Conservation (phyloP, 2,113 vertebrate genomes). For the Tupaia chinensis region DNA sequence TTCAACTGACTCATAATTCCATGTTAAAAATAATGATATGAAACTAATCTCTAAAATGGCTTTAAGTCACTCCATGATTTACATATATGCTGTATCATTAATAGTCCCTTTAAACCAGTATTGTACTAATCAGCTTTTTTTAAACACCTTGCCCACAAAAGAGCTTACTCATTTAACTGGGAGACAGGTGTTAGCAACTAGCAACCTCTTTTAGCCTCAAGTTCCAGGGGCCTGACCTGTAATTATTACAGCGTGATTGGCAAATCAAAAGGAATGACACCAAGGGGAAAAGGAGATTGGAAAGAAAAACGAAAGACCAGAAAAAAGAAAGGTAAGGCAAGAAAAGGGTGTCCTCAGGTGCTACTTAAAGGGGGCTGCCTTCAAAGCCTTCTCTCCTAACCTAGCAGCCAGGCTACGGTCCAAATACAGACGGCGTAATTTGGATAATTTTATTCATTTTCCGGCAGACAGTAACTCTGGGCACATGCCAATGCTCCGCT, state of each 20-base stretch:
- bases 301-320: not conserved
- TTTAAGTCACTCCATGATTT: slow-evolving; percentile 61
- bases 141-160: slow-evolving; percentile 70
- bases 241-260: not conserved
- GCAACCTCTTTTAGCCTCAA: slow-evolving; percentile 18
- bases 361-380: not conserved
- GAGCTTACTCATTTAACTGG: slow-evolving; percentile 70
- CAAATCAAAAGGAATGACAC: slow-evolving; percentile 42
- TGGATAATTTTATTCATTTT: slow-evolving; percentile 45
- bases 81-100: slow-evolving; percentile 71
- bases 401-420: not conserved
- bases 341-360: not conserved
- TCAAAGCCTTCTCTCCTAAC: not conserved
- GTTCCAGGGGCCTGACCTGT: slow-evolving; percentile 19
- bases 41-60: slow-evolving; percentile 22
- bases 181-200: slow-evolving; percentile 77
- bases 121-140: slow-evolving; percentile 67
- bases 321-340: not conserved
- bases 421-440: slow-evolving; percentile 23
- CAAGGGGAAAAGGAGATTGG: not conserved
- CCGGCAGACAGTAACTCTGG: slow-evolving; percentile 63
- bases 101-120: slow-evolving; percentile 52
- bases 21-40: slow-evolving; percentile 54
- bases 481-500: slow-evolving; percentile 9
- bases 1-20: slow-evolving; percentile 37